phyloP scores from a whole-genome alignment of 2,888 invertebrate species.

The Cheilosia vulpina region DNA sequence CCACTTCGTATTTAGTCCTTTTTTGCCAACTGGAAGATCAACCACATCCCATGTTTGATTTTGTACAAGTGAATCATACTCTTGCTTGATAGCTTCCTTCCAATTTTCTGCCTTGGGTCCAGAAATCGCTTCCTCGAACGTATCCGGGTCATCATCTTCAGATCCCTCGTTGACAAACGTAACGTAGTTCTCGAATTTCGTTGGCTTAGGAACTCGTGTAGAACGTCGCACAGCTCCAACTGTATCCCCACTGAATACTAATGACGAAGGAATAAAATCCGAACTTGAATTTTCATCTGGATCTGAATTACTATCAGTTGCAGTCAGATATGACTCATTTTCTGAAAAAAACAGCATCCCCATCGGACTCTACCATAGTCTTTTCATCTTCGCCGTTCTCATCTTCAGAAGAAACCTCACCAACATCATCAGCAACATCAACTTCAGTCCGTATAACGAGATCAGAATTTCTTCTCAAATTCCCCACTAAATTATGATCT shows the following conservation, averaged over 20 bases:
- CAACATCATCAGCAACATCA: too few relatives aligned
- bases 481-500: too few relatives aligned
- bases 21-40: neutral
- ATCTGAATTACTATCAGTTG: neutral
- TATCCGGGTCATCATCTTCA: neutral
- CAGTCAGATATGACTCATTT: neutral
- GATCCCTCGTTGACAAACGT: neutral
- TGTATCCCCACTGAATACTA: neutral
- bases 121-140: constrained; percentile 5
- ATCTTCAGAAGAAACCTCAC: too few relatives aligned
- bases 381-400: too few relatives aligned
- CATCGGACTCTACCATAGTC: neutral
- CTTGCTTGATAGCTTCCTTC: constrained; percentile 15
- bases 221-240: constrained; percentile 10
- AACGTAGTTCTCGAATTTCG: neutral
- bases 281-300: neutral
- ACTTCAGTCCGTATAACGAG: too few relatives aligned
- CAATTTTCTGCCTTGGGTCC: neutral
- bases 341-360: neutral
- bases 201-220: neutral
- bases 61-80: constrained; percentile 19
- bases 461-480: too few relatives aligned
- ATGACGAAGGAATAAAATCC: neutral
- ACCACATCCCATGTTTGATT: constrained; percentile 8
- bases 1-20: constrained; percentile 3